Base-by-base conservation (phyloP, 2,113 vertebrate species). In the Daboia siamensis region DNA sequence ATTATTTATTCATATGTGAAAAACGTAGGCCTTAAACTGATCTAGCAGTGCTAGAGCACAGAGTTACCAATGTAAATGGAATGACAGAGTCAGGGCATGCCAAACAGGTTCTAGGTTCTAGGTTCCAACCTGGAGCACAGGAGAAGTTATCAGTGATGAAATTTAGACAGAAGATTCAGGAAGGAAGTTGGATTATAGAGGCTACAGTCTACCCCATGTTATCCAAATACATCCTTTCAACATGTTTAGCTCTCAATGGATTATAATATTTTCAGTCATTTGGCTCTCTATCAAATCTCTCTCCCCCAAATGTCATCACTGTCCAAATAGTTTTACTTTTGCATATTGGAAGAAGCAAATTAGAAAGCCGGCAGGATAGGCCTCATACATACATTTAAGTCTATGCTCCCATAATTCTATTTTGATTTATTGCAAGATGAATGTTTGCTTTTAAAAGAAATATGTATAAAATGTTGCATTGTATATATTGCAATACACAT, bases 1-100 rank as follows among this genome's bases (percentile, higher is more conserved):
- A 98, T 98, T 98, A 98, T 99, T 98, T 98, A 98, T 98, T 98
- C 96, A 97, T 97, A 98, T 95, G 97, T 96, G 96, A 97, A 97
- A 97, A 97, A 97, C 94, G 95, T 97, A 96, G 96, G 93, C 96
- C 93, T 94, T 95, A 95, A 97, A 96, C 96, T 94, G 94, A 95
- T 95, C 94, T 95, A 90, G 94, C 80, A 39, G 88, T 80, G 69
- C 88, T 94, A 95, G 90, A 90, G 94, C 92, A 94, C 91, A 24
- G 94, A 95, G 93, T 96, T 95, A 96, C 94, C 96, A 96, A 96
- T 94, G 94, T 95, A 97, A 97, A 97, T 92, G 87, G 88, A 89
- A 87, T 93, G 92, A 93, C 94, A 95, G 92, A 94, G 1, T 93
- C 51, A 97, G 94, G 74, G 90, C 95, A 97, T 94, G 93, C 48